phyloP scores from a whole-genome alignment of 2,888 invertebrate species.

The Drosophila paramelanica region DNA sequence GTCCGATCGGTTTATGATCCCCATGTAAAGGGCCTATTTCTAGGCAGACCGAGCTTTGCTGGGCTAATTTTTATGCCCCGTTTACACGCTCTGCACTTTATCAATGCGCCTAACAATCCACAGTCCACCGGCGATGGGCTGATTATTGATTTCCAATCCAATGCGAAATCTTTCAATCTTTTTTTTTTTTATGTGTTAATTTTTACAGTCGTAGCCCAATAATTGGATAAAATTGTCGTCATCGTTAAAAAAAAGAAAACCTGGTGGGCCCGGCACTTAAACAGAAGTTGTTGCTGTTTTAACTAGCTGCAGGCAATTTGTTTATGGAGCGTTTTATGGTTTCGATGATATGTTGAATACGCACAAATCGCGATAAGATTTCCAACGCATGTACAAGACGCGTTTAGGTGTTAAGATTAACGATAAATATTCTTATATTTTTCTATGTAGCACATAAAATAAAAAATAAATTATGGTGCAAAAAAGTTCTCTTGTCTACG shows the following conservation, averaged over 20 bases:
- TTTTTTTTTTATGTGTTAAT: conserved; percentile 46
- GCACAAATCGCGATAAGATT: conserved; percentile 38
- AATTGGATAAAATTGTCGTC: conserved; percentile 65
- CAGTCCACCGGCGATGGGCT: conserved; percentile 10
- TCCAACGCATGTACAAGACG: background rate
- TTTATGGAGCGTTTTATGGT: conserved; percentile 48
- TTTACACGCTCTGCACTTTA: conserved; percentile 61
- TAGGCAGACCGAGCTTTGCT: background rate
- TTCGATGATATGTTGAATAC: conserved; percentile 37
- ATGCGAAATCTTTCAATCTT: conserved; percentile 33
- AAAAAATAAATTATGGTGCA: background rate
- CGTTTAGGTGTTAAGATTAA: conserved; percentile 32
- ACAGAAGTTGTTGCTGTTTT: conserved; percentile 55
- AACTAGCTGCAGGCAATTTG: conserved; percentile 41
- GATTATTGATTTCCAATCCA: conserved; percentile 53
- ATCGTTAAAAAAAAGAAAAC: conserved; percentile 41
- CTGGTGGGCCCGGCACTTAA: conserved; percentile 43
- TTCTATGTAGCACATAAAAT: conserved; percentile 4
- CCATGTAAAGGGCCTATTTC: conserved; percentile 13
- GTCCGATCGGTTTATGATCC: conserved; percentile 53
- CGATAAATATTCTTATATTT: conserved; percentile 3
- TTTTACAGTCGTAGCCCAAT: conserved; percentile 44
- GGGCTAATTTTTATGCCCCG: conserved; percentile 61
- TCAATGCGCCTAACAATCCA: conserved; percentile 17
- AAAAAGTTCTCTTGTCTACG: too few species aligned